phyloP scores from a whole-genome alignment of 2,888 invertebrate species.

The Andrena bucephala region DNA sequence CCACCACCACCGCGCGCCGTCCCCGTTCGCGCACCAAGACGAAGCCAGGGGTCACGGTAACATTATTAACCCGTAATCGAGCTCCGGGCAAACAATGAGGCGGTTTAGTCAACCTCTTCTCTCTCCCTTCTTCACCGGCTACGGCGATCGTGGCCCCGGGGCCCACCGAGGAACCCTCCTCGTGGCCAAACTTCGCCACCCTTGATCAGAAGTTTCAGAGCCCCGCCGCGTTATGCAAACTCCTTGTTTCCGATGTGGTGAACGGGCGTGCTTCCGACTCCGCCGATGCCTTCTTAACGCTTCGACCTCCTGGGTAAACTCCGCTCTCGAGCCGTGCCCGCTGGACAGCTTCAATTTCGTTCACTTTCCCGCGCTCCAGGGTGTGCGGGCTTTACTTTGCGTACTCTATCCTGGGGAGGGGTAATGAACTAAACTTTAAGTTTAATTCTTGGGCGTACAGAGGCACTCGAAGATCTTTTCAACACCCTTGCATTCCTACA shows the following conservation, averaged over 20 bases:
- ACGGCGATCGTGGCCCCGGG: slow-evolving; percentile 57
- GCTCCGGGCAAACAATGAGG: slow-evolving; percentile 73
- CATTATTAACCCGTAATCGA: slow-evolving; percentile 77
- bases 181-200: slow-evolving; percentile 67
- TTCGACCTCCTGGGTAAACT: neutral
- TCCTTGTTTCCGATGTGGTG: slow-evolving; percentile 60
- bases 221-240: slow-evolving; percentile 61
- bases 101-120: slow-evolving; percentile 55
- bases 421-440: too few species aligned
- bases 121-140: neutral
- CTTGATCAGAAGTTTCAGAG: slow-evolving; percentile 59
- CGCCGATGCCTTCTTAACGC: slow-evolving; percentile 48
- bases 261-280: slow-evolving; percentile 42
- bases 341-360: slow-evolving; percentile 43
- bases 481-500: too few species aligned
- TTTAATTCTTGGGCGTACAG: too few species aligned
- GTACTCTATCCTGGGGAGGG: too few species aligned
- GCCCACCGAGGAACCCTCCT: slow-evolving; percentile 41
- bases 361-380: slow-evolving; percentile 6
- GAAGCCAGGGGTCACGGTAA: slow-evolving; percentile 67
- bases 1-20: slow-evolving; percentile 40
- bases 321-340: neutral
- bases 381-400: neutral
- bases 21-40: slow-evolving; percentile 36
- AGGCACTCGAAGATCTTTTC: too few species aligned